Percentiles rank a stretch among this genome's conserved stretches.
phyloP scores from a whole-genome alignment of 2,888 invertebrate species.

The Platerodrilus igneus region DNA sequence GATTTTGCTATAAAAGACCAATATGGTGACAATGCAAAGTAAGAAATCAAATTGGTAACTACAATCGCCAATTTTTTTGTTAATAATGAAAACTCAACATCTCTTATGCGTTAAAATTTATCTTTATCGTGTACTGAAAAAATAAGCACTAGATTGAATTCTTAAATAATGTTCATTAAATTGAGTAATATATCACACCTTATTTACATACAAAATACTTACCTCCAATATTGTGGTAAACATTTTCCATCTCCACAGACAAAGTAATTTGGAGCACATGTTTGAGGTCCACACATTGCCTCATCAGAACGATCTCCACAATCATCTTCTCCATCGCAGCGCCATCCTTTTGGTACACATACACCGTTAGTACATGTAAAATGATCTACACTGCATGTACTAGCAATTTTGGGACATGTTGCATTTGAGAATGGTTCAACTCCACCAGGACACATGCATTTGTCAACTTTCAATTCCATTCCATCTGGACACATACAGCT shows the following conservation, averaged over 20 bases:
- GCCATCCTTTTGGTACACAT: conserved; percentile 59
- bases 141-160: too few species aligned
- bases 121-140: too few species aligned
- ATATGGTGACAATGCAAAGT: too few species aligned
- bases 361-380: conserved; percentile 56
- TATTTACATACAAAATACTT: conserved; percentile 16
- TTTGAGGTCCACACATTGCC: conserved; percentile 44
- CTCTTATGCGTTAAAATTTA: too few species aligned
- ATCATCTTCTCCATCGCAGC: conserved; percentile 64
- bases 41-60: too few species aligned
- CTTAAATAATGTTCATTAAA: too few species aligned
- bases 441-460: conserved; percentile 75
- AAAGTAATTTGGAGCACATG: conserved; percentile 55
- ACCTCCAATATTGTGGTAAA: conserved; percentile 58
- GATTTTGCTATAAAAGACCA: too few species aligned
- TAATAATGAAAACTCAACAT: too few species aligned
- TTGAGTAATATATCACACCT: too few species aligned
- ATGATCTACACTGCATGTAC: conserved; percentile 54
- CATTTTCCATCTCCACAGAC: conserved; percentile 59
- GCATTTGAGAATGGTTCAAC: conserved; percentile 59
- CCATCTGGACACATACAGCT: conserved; percentile 81
- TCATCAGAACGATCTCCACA: conserved; percentile 65
- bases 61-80: too few species aligned
- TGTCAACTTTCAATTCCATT: conserved; percentile 45
- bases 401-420: conserved; percentile 63